Evolutionary conservation across 2,888 invertebrate species (phyloP).

Genomic region (Netelia virgata): DNA sequence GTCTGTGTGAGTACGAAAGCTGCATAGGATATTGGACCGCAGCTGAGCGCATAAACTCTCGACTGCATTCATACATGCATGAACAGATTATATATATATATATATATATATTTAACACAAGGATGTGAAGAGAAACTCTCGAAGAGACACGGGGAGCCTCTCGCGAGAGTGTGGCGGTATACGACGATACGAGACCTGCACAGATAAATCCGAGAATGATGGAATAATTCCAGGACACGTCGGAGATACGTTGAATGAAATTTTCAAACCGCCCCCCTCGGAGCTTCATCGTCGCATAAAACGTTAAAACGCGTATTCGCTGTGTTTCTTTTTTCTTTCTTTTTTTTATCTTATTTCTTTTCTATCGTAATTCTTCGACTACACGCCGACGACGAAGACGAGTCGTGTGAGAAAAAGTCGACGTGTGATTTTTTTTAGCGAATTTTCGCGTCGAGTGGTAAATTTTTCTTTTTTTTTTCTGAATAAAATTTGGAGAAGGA

Average conservation of each 20-base stretch:
- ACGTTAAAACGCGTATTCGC: background rate
- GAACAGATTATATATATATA: slow-evolving; percentile 14
- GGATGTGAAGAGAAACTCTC: background rate
- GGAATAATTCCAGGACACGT: slow-evolving; percentile 25
- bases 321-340: too few species aligned
- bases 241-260: slow-evolving; percentile 1
- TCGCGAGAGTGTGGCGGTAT: slow-evolving; percentile 8
- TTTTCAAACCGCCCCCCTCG: background rate
- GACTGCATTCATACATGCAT: slow-evolving; percentile 27
- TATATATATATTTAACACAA: slow-evolving; percentile 9
- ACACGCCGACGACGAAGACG: too few species aligned
- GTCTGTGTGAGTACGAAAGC: background rate
- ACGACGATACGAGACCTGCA: slow-evolving; percentile 6
- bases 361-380: too few species aligned
- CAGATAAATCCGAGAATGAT: slow-evolving; percentile 18
- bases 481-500: too few species aligned
- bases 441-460: too few species aligned
- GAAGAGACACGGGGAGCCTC: background rate
- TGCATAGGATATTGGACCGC: slow-evolving; percentile 17
- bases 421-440: too few species aligned
- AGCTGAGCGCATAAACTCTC: slow-evolving; percentile 53
- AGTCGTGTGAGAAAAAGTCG: too few species aligned
- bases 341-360: too few species aligned
- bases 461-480: too few species aligned
- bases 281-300: slow-evolving; percentile 5